Evolutionary conservation across 1,140 invertebrate genomes (phyloP).

Genomic region (Chironomus striatipennis): DNA sequence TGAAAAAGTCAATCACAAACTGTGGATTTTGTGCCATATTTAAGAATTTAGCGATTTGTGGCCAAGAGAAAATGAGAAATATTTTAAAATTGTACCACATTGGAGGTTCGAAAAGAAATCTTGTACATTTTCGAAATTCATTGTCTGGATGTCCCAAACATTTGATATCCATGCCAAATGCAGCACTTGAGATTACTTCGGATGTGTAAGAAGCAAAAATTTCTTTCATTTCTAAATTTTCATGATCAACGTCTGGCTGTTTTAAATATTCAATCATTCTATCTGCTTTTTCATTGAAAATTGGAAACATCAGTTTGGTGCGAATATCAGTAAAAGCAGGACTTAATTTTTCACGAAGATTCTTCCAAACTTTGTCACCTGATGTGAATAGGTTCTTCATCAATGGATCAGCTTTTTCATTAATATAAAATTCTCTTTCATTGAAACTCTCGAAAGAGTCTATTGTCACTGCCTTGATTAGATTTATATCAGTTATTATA

Average conservation of each 20-base stretch:
- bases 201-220: slow-evolving; percentile 32
- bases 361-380: slow-evolving; percentile 44
- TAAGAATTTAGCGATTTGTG: background rate
- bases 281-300: background rate
- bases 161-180: slow-evolving; percentile 36
- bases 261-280: slow-evolving; percentile 16
- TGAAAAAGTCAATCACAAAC: slow-evolving; percentile 35
- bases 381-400: slow-evolving; percentile 44
- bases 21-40: slow-evolving; percentile 14
- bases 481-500: slow-evolving; percentile 41
- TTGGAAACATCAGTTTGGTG: background rate
- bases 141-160: slow-evolving; percentile 31
- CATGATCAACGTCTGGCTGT: background rate
- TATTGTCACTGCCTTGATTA: slow-evolving; percentile 36
- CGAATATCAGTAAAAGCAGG: background rate
- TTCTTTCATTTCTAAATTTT: slow-evolving; percentile 33
- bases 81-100: background rate
- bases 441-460: slow-evolving; percentile 44
- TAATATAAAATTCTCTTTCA: slow-evolving; percentile 40
- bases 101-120: slow-evolving; percentile 29
- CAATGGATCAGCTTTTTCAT: slow-evolving; percentile 44
- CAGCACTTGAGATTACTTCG: slow-evolving; percentile 34
- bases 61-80: no score
- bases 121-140: slow-evolving; percentile 34
- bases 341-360: slow-evolving; percentile 30